phyloP scores from a whole-genome alignment of 2,113 vertebrate species.

The Mormyrus iriodes region DNA sequence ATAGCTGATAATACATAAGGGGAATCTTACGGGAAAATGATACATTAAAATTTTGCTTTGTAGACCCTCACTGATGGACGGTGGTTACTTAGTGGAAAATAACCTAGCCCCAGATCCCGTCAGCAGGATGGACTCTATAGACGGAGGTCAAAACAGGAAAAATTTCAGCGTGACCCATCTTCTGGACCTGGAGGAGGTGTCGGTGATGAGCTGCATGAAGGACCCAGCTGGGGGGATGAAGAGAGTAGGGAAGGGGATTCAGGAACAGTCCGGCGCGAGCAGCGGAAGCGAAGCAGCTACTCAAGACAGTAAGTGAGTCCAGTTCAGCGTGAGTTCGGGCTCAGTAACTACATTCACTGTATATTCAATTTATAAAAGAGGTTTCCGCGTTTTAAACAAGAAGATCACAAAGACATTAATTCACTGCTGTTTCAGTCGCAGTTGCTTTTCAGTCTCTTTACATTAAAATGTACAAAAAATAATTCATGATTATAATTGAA shows the following conservation, averaged over 20 bases:
- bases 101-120: constrained; percentile 48
- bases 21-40: background rate
- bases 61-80: constrained; percentile 51
- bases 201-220: constrained; percentile 54
- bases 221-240: constrained; percentile 44
- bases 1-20: background rate
- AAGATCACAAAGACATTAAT: background rate
- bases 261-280: constrained; percentile 67
- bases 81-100: constrained; percentile 55
- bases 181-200: constrained; percentile 69
- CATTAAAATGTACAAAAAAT: background rate
- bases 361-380: background rate
- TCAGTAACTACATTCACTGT: background rate
- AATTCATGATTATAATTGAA: background rate
- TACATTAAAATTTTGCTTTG: background rate
- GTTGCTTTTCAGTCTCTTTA: background rate
- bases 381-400: background rate
- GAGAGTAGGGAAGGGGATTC: constrained; percentile 47
- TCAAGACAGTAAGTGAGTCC: constrained; percentile 62
- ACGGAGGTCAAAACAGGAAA: constrained; percentile 64
- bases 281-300: constrained; percentile 70
- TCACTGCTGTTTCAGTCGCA: background rate
- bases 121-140: constrained; percentile 54
- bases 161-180: constrained; percentile 75
- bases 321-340: background rate